A percentile compares a stretch with the other conserved stretches of the same genome.
Conservation (phyloP, 2,797 vertebrate species). For the Semotilus atromaculatus region DNA sequence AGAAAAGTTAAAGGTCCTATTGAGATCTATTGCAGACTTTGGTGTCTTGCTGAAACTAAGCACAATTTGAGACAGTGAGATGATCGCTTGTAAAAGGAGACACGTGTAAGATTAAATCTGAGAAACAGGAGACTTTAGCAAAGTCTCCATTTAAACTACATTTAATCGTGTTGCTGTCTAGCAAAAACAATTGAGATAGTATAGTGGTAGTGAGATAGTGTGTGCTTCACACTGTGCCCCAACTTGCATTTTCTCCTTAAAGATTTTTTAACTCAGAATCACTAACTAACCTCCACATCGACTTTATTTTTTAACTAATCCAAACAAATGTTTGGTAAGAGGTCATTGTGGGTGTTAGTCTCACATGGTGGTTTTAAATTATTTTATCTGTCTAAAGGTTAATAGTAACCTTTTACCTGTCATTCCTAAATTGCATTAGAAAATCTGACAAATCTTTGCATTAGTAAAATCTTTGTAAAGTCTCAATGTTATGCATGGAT, state of each 20-base stretch:
- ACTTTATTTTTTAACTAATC: background rate
- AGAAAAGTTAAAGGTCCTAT: background rate
- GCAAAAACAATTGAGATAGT: background rate
- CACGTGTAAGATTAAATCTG: background rate
- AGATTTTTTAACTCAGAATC: background rate
- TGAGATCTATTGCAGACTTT: background rate
- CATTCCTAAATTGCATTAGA: background rate
- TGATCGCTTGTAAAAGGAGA: background rate
- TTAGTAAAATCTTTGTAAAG: background rate
- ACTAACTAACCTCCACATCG: background rate
- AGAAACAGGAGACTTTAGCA: background rate
- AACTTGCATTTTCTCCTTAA: background rate
- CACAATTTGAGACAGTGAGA: background rate
- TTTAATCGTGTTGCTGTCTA: background rate
- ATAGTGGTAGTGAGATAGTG: background rate
- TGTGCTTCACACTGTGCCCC: background rate
- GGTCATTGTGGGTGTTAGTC: background rate
- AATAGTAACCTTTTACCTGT: too few relatives aligned
- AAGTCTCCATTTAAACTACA: background rate
- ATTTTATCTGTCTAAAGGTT: background rate
- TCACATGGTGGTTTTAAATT: background rate
- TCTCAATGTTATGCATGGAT: background rate
- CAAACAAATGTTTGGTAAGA: background rate
- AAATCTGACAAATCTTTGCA: background rate
- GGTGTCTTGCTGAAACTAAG: background rate